Evolutionary conservation across 2,113 vertebrate genomes (phyloP), one percentile per base, ranked within the genome.

Genomic region (Crotalus viridis): DNA sequence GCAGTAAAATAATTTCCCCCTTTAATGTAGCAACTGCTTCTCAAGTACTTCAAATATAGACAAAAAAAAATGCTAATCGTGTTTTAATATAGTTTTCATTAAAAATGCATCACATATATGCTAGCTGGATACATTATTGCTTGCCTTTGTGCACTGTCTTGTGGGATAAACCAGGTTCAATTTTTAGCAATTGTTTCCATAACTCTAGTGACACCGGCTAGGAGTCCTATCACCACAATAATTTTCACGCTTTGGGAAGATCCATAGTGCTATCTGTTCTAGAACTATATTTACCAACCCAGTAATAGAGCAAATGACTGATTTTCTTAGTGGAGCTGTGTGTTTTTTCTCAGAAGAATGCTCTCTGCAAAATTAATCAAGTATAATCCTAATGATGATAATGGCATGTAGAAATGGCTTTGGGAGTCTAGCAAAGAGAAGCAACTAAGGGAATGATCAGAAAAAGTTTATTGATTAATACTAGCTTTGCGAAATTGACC

Each of bases 21-120:
- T 93, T 93, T 54, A 90, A 90, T 61, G 3, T 64, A 91, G 10
- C 9, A 81, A 46, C 92, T 93, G 43, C 46, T 91, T 91, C 64
- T 89, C 89, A 57, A 54, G 28, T 93, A 10, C n/a, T 94, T 69
- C 12, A 86, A 21, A 13, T 21, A 21, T 28, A 91, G 57, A 55
- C 39, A 91, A 5, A 51, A 90, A 91, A 95, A 54, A 69, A n/a
- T n/a, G 28, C n/a, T 15, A 21, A 57, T 39, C 46, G 17, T 4
- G 46, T 91, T 33, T 94, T 92, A 91, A 51, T 7, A 54, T 9
- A 4, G 15, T 94, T 91, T 88, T 61, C 0, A 0, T 87, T 57
- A 9, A 51, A 95, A 89, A 0, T 91, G 33, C 51, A 91, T 87
- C 54, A 17, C 8, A 92, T 95, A 4, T 0, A 1, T 5, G 55